These are phyloP conservation scores for Anorthoa munda DNA, from an alignment of 2,888 invertebrate species.

Conservation along the genomic window DNA sequence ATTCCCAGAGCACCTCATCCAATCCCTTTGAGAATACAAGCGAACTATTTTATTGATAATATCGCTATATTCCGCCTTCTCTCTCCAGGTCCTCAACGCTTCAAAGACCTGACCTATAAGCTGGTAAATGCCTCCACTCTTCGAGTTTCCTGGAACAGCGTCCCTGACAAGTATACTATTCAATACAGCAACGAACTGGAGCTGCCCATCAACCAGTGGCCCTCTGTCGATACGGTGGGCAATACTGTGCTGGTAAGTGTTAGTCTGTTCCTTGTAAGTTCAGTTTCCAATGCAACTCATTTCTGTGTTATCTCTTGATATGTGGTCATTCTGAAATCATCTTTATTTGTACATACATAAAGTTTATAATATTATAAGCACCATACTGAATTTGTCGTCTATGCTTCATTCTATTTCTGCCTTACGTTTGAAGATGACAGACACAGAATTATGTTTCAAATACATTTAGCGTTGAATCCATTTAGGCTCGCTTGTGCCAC, in stretches of 20 bases:
- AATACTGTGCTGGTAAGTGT: slow-evolving; percentile 79
- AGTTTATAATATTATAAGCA: neutral
- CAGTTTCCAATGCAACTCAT: too few species aligned
- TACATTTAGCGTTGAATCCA: too few species aligned
- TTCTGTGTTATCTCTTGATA: too few species aligned
- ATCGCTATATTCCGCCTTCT: neutral
- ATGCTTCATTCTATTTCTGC: too few species aligned
- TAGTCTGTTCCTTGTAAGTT: neutral
- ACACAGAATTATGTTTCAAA: too few species aligned
- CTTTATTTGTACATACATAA: neutral
- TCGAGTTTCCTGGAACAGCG: slow-evolving; percentile 78
- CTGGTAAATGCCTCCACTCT: slow-evolving; percentile 75
- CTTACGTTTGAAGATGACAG: too few species aligned
- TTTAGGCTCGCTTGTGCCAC: too few species aligned
- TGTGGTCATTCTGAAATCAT: neutral
- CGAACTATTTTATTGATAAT: neutral
- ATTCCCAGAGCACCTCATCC: too few species aligned
- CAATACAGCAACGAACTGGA: slow-evolving; percentile 84
- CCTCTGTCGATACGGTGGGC: slow-evolving; percentile 72
- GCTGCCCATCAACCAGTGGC: slow-evolving; percentile 86
- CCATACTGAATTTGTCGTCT: too few species aligned
- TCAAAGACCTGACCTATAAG: slow-evolving; percentile 77
- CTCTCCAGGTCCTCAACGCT: slow-evolving; percentile 72
- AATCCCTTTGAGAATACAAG: neutral
- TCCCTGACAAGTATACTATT: slow-evolving; percentile 84